These are phyloP conservation scores for Tyto alba DNA, from an alignment of 2,113 vertebrate species.

Conservation along the genomic window DNA sequence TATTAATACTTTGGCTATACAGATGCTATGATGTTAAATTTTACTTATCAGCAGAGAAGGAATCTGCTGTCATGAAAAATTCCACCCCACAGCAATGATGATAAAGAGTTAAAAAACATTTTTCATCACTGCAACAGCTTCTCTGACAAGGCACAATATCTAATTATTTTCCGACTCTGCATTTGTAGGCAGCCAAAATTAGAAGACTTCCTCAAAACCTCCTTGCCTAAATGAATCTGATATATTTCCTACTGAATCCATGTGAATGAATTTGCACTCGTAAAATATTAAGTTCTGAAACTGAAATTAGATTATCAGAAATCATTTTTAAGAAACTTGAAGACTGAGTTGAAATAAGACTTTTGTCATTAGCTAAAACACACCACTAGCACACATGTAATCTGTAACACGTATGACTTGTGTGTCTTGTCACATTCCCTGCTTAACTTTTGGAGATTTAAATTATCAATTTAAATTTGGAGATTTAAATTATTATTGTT, in stretches of 20 bases:
- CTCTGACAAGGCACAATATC: background rate
- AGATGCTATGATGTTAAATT: background rate
- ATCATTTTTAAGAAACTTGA: background rate
- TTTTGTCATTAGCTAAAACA: background rate
- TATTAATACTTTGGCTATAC: background rate
- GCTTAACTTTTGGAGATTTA: background rate
- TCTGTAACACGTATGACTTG: background rate
- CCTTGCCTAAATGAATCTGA: background rate
- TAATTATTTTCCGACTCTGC: background rate
- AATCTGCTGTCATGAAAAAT: background rate
- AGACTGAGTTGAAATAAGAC: background rate
- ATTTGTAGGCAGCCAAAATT: background rate
- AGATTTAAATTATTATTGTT: background rate
- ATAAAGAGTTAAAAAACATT: background rate
- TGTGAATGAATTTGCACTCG: background rate
- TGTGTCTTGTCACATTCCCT: background rate
- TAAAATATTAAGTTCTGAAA: background rate
- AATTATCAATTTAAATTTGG: background rate
- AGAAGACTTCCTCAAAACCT: background rate
- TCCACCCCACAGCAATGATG: background rate
- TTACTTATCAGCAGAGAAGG: background rate
- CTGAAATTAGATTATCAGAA: background rate
- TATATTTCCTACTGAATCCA: background rate
- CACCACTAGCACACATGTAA: background rate
- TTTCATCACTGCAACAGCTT: background rate